Base-by-base conservation (phyloP, 2,113 vertebrate species). In the rat (Rattus norvegicus) region DNA sequence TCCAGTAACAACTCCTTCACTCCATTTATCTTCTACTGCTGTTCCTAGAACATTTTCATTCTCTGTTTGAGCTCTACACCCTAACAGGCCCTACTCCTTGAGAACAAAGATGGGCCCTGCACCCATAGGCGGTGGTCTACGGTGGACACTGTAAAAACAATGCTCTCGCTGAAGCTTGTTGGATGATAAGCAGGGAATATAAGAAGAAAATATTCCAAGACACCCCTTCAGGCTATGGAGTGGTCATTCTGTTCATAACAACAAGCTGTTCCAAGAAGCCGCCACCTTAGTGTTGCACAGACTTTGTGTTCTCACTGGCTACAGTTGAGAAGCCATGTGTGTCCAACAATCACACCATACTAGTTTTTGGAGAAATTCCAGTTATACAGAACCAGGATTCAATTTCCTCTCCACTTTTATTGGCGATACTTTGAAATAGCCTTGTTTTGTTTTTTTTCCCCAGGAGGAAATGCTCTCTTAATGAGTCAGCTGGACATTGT, bases 281-380 rank as follows among this genome's bases (percentile, higher is more conserved):
- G 70, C 85, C 65, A 63, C 70, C 36, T 30, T 7, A 36, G 80
- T 54, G 59, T 73, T 85, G 30, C 63, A 88, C 65, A 97, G 67
- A 88, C 88, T 88, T 80, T 72, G 72, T 97, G 96, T 96, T 92
- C 95, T 97, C 47, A 92, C 88, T 97, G 83, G 94, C 72, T 87
- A 95, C 92, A 90, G 81, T 59, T 97, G 96, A 95, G 96, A 97
- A 96, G 61, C 83, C 97, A 97, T 97, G 97, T 97, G 96, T 97
- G 91, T 96, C 96, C 95, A 79, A 96, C 81, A 97, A 59, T 89
- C 91, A 91, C 91, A 96, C 91, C 77, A 70, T 80, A 94, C 89
- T 84, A 93, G 93, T 95, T 97, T 97, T 95, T 96, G 94, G 95
- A 98, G 97, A 97, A 97, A 97, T 97, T 97, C 96, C 97, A 97